Base-by-base conservation (phyloP, 2,888 invertebrate genomes). In the Drosophila cyrtoloma region DNA sequence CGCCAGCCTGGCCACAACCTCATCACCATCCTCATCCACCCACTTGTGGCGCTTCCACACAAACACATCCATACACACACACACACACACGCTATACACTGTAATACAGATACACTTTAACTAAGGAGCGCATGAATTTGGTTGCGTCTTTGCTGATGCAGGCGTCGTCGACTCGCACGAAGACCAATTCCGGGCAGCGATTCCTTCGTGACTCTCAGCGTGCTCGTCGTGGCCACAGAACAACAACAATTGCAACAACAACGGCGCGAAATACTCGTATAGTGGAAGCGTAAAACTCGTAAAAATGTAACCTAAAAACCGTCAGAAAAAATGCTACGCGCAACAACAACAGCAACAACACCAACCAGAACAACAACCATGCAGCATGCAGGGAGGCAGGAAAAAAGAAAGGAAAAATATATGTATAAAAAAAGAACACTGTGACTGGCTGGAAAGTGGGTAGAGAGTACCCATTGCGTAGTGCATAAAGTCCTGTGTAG, bases 231-330 rank as follows among this genome's bases (percentile, higher is more conserved):
- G 59, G 66, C 74, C 75, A 62, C 72, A 75, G 68, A 77, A 69
- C 69, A 82, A 67, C 62, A 73, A 74, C 64, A 69, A 64, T 47
- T 71, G 53, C 53, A 47, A 53, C 53, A 79, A 77, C 64, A 68
- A 47, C 77, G 57, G 81, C 77, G 81, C 81, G 77, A 79, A 79
- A 79, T 81, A 77, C 71, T 76, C 77, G 71, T 67, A 78, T 64
- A 77, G 79, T 79, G 81, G 74, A 86, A 81, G 86, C 68, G 77
- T 74, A 74, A 82, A 82, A 86, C 82, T 91, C 88, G 91, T 91
- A 91, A 90, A 91, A 92, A 88, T 90, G 84, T 91, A 91, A 91
- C 92, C 92, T 91, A 91, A 91, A 91, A 91, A 91, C 91, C 82
- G 79, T 82, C 90, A 82, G 91, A 92, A 91, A 91, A 91, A 91